Evolutionary conservation across 30 jellyfish, hydroid and myxozoan genomes (phyloP).

Genomic region (Haliclystus octoradiatus): DNA sequence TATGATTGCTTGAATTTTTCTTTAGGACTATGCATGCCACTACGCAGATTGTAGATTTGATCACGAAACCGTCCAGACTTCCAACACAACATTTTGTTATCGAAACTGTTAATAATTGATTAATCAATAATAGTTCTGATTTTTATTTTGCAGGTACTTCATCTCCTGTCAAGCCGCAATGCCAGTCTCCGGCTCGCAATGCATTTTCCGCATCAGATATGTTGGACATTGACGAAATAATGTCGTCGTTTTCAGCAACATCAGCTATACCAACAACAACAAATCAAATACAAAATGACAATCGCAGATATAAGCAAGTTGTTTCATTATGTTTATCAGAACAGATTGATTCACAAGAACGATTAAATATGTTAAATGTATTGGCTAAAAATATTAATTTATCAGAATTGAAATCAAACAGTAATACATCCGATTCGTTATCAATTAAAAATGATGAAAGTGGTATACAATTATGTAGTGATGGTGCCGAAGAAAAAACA

Average conservation of each 20-base stretch:
- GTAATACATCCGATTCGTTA: background rate
- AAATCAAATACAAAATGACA: background rate
- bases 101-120: too few relatives aligned
- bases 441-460: background rate
- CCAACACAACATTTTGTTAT: too few relatives aligned
- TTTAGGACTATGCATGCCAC: too few relatives aligned
- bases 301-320: background rate
- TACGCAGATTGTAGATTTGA: too few relatives aligned
- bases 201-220: background rate
- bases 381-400: background rate
- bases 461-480: too few relatives aligned
- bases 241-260: too few relatives aligned
- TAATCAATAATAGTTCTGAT: too few relatives aligned
- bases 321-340: background rate
- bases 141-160: background rate
- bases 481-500: background rate
- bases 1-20: too few relatives aligned
- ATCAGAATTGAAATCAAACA: background rate
- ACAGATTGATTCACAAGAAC: background rate
- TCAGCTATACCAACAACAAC: too few relatives aligned
- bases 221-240: background rate
- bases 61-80: too few relatives aligned
- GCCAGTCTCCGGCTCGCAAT: background rate
- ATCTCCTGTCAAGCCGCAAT: background rate
- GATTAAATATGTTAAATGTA: background rate